A percentile compares a stretch with the other conserved stretches of the same genome.
phyloP scores from a whole-genome alignment of 2,888 invertebrate species.

The Eupithecia exiguata region DNA sequence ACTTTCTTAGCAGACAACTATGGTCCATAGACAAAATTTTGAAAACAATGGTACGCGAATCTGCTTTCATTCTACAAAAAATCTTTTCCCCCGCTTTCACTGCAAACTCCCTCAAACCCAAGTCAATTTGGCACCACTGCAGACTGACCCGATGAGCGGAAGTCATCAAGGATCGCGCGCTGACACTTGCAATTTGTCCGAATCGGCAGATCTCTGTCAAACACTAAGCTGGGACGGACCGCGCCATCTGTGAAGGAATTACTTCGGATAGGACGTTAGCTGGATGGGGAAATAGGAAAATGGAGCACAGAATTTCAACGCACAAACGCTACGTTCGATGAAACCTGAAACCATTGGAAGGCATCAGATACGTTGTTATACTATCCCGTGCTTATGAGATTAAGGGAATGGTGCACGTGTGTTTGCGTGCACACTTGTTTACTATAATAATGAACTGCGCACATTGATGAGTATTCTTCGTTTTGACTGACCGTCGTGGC shows the following conservation, averaged over 20 bases:
- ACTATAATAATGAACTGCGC: too few species aligned
- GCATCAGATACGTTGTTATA: not conserved
- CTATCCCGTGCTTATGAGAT: too few species aligned
- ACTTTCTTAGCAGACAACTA: too few species aligned
- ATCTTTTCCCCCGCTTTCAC: not conserved
- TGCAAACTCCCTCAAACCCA: not conserved
- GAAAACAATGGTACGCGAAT: too few species aligned
- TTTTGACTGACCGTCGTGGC: too few species aligned
- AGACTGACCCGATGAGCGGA: constrained; percentile 26
- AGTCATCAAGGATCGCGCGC: constrained; percentile 29
- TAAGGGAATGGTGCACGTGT: too few species aligned
- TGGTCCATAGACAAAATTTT: too few species aligned
- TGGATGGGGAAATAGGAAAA: constrained; percentile 1
- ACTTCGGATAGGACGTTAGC: constrained; percentile 1
- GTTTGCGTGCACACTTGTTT: too few species aligned
- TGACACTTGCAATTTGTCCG: constrained; percentile 37
- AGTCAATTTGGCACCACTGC: constrained; percentile 21
- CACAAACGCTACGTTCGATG: not conserved
- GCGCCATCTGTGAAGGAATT: constrained; percentile 13
- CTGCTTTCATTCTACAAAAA: too few species aligned
- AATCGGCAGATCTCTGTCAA: constrained; percentile 25
- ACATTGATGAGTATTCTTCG: too few species aligned
- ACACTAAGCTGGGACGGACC: constrained; percentile 11
- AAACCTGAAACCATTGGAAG: not conserved
- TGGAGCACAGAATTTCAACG: not conserved